Evolutionary conservation across 2,113 vertebrate genomes (phyloP).

Genomic region (Melanocharis versteri): DNA sequence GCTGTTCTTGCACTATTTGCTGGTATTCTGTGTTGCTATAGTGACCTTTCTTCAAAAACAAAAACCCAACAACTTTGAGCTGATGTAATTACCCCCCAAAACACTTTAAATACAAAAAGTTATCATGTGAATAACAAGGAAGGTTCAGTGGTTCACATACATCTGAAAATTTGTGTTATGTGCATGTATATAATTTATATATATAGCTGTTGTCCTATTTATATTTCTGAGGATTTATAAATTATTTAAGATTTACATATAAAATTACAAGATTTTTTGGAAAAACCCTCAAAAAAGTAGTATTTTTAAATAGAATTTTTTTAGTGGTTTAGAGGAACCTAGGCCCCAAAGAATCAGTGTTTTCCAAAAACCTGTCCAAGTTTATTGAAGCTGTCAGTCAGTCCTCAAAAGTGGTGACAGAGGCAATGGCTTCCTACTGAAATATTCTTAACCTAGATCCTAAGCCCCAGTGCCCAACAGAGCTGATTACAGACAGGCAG

Average conservation of each 20-base stretch:
- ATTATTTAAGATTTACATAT: not conserved
- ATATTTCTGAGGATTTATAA: not conserved
- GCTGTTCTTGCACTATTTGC: not conserved
- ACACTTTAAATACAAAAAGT: not conserved
- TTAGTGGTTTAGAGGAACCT: not conserved
- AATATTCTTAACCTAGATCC: not conserved
- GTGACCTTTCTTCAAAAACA: not conserved
- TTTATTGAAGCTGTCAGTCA: not conserved
- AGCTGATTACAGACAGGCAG: not conserved
- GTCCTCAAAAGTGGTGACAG: not conserved
- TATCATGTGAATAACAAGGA: not conserved
- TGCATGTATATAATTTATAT: not conserved
- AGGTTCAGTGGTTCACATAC: not conserved
- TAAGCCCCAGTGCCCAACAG: accelerated
- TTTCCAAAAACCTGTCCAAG: not conserved
- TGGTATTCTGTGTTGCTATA: not conserved
- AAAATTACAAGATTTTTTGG: accelerated
- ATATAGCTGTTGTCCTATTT: not conserved
- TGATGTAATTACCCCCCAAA: not conserved
- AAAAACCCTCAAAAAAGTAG: not conserved
- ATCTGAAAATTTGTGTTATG: not conserved
- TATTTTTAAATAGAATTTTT: not conserved
- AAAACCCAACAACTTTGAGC: not conserved
- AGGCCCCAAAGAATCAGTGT: not conserved
- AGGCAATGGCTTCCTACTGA: not conserved